Percentiles rank a stretch among this genome's conserved stretches.
Conservation (phyloP, 2,888 invertebrate species). For the Exocentrus adspersus region DNA sequence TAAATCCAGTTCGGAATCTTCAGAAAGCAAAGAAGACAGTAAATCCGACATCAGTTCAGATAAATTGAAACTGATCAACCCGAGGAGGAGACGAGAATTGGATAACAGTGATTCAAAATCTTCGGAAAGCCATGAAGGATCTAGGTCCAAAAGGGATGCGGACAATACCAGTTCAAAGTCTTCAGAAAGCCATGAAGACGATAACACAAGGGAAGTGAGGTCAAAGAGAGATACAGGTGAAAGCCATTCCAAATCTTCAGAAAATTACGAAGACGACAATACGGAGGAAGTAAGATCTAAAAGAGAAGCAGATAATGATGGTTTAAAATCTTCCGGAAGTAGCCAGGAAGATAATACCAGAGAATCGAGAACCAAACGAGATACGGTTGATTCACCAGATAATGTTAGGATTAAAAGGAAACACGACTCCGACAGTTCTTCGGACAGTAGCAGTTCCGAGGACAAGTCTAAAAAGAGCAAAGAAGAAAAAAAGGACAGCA, state of each 20-base stretch:
- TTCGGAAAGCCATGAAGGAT: background rate
- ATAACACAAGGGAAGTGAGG: no score
- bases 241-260: constrained; percentile 28
- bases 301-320: background rate
- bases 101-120: background rate
- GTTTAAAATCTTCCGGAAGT: background rate
- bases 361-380: background rate
- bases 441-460: background rate
- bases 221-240: background rate
- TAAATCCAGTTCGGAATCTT: background rate
- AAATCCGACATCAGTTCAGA: no score
- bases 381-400: background rate
- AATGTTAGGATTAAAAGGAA: no score
- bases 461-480: background rate
- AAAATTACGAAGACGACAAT: background rate
- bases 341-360: background rate
- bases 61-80: no score
- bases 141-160: background rate
- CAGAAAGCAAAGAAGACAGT: background rate
- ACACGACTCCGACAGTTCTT: background rate
- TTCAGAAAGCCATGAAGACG: constrained; percentile 12
- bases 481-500: background rate
- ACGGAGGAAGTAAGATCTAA: background rate
- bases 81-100: background rate
- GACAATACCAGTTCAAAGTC: background rate